Evolutionary conservation across 2,113 vertebrate genomes (phyloP), one percentile per base, ranked within the genome.

Genomic region (Austrofundulus limnaeus): DNA sequence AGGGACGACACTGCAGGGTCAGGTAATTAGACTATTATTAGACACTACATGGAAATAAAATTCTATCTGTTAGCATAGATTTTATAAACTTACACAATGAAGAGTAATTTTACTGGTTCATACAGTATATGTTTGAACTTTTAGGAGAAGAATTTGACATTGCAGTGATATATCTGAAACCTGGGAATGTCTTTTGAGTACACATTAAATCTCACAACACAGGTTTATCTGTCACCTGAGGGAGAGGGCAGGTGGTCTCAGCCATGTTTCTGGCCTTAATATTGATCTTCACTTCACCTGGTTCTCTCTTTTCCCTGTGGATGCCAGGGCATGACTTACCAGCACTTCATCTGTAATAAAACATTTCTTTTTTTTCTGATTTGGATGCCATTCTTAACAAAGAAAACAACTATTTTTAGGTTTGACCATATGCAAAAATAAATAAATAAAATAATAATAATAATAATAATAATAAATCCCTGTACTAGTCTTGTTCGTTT

Each of bases 11-110:
- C 80, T 81, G 75, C 72, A 86, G 86, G 79, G 78, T 85, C 85
- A 86, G 78, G 57, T 85, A 83, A 86, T 81, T 60, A 75, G 72
- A 77, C 80, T 85, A 87, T 85, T 86, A 85, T 83, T 87, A 87
- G 83, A 85, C 71, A 71, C 54, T 61, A 72, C 71, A 84, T 28
- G 77, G 59, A 48, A 78, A 78, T n/a, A 73, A 77, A 83, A 83
- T 84, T 84, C 58, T 54, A 61, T 53, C 50, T 73, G 67, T 37
- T 38, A 68, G 61, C 77, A 45, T 55, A 77, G 73, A 49, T 78
- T 81, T 69, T 67, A 76, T 74, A 70, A 79, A 79, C 65, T 60
- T 74, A 51, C 59, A 52, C 19, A 52, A 56, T 64, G 51, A 72
- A 78, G 74, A 83, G 63, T 64, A 56, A 50, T 82, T 71, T 68